Evolutionary conservation across 2,113 vertebrate genomes (phyloP).

Genomic region (Hippocampus abdominalis): DNA sequence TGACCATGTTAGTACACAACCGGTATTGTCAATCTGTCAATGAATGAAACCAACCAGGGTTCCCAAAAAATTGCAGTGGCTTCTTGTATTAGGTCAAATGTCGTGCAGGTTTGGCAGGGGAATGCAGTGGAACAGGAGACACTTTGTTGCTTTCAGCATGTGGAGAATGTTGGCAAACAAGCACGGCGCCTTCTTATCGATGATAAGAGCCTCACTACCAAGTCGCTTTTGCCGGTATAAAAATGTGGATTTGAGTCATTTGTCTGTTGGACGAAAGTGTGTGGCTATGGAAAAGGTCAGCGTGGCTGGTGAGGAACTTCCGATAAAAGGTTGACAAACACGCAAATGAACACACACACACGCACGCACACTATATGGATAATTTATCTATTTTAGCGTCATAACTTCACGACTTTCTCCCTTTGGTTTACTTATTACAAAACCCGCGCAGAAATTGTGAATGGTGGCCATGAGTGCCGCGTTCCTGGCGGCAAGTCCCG

Average conservation of each 20-base stretch:
- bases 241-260: background rate
- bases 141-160: constrained; percentile 55
- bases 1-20: background rate
- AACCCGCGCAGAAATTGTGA: constrained; percentile 18
- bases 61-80: background rate
- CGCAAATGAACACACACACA: constrained; percentile 18
- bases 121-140: constrained; percentile 54
- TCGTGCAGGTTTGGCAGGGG: constrained; percentile 27
- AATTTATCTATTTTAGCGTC: too few species aligned
- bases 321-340: constrained; percentile 25
- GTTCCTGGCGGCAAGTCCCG: constrained; percentile 7
- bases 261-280: background rate
- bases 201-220: background rate
- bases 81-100: background rate
- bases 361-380: background rate
- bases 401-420: constrained; percentile 29
- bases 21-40: background rate
- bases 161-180: constrained; percentile 44
- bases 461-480: constrained; percentile 34
- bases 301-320: constrained; percentile 35
- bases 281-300: background rate
- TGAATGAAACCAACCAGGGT: background rate
- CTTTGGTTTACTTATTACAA: constrained; percentile 41
- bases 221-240: background rate
- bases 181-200: background rate